These are phyloP conservation scores for Zygogramma bicolorata DNA, from an alignment of 2,888 invertebrate genomes.

Conservation along the genomic window DNA sequence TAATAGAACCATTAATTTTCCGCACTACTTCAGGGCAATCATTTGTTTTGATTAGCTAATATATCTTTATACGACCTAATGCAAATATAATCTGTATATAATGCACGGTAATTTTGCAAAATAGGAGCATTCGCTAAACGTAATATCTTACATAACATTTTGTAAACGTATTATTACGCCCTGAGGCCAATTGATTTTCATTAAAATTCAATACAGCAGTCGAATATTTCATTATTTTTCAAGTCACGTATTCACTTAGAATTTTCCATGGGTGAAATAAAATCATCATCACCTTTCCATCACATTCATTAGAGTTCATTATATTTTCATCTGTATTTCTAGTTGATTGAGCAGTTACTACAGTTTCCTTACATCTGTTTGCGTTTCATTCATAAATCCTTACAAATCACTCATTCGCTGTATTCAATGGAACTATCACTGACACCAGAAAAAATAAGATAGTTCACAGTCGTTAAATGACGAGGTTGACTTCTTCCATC, in stretches of 20 bases:
- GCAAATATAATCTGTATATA: constrained; percentile 6
- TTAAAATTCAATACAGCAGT: background rate
- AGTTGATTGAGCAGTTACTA: background rate
- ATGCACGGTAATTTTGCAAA: background rate
- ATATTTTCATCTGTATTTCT: background rate
- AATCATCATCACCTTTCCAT: too few species aligned
- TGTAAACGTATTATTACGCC: background rate
- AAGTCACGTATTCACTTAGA: background rate
- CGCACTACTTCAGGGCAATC: background rate
- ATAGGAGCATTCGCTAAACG: background rate
- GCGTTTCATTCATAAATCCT: constrained; percentile 3
- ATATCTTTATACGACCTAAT: constrained; percentile 9
- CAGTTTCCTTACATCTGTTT: background rate
- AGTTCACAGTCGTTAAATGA: constrained; percentile 14
- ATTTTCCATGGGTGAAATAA: too few species aligned
- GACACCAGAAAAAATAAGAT: constrained; percentile 9
- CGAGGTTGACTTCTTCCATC: constrained; percentile 18
- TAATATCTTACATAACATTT: constrained; percentile 6
- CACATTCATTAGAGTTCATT: too few species aligned
- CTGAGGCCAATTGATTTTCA: background rate
- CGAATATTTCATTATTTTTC: background rate
- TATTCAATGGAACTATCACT: constrained; percentile 1
- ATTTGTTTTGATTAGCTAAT: constrained; percentile 7
- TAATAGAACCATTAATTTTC: constrained; percentile 8
- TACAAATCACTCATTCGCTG: constrained; percentile 2